Evolutionary conservation across 2,888 invertebrate genomes (phyloP), one percentile per base, ranked within the genome.

Genomic region (Caenorhabditis japonica): DNA sequence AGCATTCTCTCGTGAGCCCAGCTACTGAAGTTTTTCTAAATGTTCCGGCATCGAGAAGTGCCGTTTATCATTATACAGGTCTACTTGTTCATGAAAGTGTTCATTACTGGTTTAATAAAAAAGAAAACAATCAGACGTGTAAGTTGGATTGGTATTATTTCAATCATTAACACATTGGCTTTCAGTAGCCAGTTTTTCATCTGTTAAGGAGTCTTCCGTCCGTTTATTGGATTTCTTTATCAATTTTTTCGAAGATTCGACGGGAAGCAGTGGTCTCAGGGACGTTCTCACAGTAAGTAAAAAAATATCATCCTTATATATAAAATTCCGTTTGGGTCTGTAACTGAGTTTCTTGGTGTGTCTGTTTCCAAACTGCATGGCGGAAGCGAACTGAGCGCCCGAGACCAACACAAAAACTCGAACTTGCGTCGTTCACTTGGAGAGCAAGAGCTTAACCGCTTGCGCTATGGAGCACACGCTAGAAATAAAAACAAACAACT

Each of bases 61-160:
- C 80, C 0, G 72, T 79, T n/a, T 72, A 64, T 41, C 47, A 56
- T 17, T 77, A 71, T 38, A 68, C 70, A 3, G 77, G 79, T 27
- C 55, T 79, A 4, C 47, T 79, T 10, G 56, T 81, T 3, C 81
- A 81, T 23, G 81, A 81, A 52, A 70, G 46, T 38, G 73, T 77
- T 1, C 77, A 81, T 56, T 59, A 62, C 15, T 71, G 60, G 25
- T 77, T 79, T 39, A 61, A 59, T 8, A 39, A 64, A 46, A 74
- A 58, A 25, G 78, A 79, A 64, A 75, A 76, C 17, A 49, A 73
- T 0, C 38, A 55, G 7, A 8, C 46, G 78, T 78, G 8, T 12
- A 44, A 30, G 15, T 2, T n/a, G 0, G 12, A 43, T 23, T 23
- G 36, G 38, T 17, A 0, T 13, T 17, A 15, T 10, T 17, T 46